Evolutionary conservation across 2,888 invertebrate genomes (phyloP).

Genomic region (Eustalomyia histrio): DNA sequence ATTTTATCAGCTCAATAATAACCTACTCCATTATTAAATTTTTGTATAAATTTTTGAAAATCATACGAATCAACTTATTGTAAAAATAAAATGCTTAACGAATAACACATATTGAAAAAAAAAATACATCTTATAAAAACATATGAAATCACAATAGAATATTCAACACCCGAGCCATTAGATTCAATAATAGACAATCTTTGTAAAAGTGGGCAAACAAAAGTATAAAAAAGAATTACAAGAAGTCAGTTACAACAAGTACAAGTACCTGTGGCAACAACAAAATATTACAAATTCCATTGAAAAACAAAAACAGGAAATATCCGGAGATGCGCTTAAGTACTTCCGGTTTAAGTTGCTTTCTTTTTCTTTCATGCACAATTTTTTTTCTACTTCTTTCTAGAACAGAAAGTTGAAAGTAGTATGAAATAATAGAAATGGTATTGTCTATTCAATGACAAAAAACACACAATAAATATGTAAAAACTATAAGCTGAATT

Average conservation of each 20-base stretch:
- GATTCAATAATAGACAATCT: not conserved
- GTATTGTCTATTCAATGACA: not conserved
- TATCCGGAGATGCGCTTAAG: conserved; percentile 74
- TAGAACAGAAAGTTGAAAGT: not conserved
- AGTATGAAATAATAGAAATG: not conserved
- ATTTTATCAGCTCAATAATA: too few species aligned
- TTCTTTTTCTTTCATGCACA: conserved; percentile 2
- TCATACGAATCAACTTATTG: too few species aligned
- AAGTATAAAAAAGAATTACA: not conserved
- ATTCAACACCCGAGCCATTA: conserved; percentile 22
- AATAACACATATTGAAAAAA: not conserved
- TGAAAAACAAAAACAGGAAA: conserved; percentile 76
- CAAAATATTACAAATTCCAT: conserved; percentile 6
- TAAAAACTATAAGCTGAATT: conserved; percentile 53
- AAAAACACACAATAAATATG: conserved; percentile 24
- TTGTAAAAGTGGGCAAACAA: not conserved
- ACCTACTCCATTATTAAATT: too few species aligned
- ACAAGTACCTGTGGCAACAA: not conserved
- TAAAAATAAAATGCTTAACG: too few species aligned
- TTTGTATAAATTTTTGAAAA: too few species aligned
- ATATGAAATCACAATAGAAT: conserved; percentile 15
- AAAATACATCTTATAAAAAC: not conserved
- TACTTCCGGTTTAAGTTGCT: conserved; percentile 70
- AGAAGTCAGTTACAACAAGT: not conserved
- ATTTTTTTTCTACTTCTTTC: not conserved